Conservation (phyloP, 2,888 invertebrate genomes). For the Ectobius pallidus region DNA sequence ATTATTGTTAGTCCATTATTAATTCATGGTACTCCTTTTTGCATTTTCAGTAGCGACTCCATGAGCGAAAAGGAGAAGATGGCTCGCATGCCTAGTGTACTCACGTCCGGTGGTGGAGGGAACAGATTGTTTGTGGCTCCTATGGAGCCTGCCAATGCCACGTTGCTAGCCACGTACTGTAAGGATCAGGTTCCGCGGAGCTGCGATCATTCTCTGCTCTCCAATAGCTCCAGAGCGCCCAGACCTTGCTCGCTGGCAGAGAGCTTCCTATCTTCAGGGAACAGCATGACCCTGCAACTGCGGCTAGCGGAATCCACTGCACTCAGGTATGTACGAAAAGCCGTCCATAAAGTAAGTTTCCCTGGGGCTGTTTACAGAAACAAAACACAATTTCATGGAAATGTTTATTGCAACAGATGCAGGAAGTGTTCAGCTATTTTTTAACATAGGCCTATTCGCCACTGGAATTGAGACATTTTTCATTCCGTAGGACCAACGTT, state of each 20-base stretch:
- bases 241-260: conserved; percentile 81
- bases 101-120: background rate
- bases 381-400: too few species aligned
- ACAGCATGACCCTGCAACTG: conserved; percentile 79
- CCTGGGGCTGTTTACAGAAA: too few species aligned
- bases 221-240: conserved; percentile 60
- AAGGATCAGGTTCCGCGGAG: conserved; percentile 80
- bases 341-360: too few species aligned
- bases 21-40: too few species aligned
- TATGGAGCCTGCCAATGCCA: conserved; percentile 67
- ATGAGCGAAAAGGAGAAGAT: conserved; percentile 28
- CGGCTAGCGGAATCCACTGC: conserved; percentile 83
- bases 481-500: too few species aligned
- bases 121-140: conserved; percentile 43
- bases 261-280: conserved; percentile 82
- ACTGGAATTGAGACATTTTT: too few species aligned
- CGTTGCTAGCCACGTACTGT: conserved; percentile 80
- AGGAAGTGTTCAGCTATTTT: too few species aligned
- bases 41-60: conserved; percentile 38
- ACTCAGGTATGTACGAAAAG: too few species aligned
- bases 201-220: conserved; percentile 80
- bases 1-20: too few species aligned
- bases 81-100: conserved; percentile 22
- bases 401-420: too few species aligned
- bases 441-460: too few species aligned